Base-by-base conservation (phyloP, 2,888 invertebrate genomes). In the Entomobrya multifasciata region DNA sequence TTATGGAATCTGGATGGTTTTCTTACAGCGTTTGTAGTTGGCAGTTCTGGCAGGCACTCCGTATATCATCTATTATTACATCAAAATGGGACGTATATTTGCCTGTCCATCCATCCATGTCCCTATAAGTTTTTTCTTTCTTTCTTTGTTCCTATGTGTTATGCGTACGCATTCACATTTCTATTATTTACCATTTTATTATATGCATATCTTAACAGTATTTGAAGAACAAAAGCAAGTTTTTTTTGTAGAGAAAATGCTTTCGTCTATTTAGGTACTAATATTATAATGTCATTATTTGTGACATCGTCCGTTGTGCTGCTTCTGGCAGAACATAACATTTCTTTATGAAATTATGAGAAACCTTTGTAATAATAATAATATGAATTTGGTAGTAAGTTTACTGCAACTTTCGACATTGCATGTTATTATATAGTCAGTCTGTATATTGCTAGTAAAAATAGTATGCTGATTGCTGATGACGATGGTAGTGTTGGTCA, bases 1-100 rank as follows among this genome's bases (percentile, higher is more conserved):
- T 62, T 55, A 27, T 36, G 55, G 74, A 74, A 55, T 74, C 52
- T 11, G 20, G 30, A 74, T 74, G 55, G 55, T 55, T 52, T 49
- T 36, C 52, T 17, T 20, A 67, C 67, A 15, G 41, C 44, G 20
- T 22, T 20, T 67, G 44, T 55, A 30, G 25, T 52, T 74, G 74
- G 77, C 60, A 77, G 60, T 77, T 67, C 44, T 77, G 77, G 77
- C 77, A 60, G 55, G 36, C 77, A 60, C 57, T 77, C 20, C n/a
- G 77, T 77, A 44, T 60, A 77, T 57, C 77, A 77, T 77, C 60
- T 44, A 77, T 77, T 60, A 77, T 74, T 74, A 25, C 74, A 74
- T 74, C 74, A 74, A 74, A 74, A 74, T 52, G 55, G 36, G 74
- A 74, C 52, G 30, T 52, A 74, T 74, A 72, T 74, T 74, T 74